Percentiles rank a stretch among this genome's conserved stretches.
phyloP scores from a whole-genome alignment of 2,113 vertebrate genomes.

The Pica pica region DNA sequence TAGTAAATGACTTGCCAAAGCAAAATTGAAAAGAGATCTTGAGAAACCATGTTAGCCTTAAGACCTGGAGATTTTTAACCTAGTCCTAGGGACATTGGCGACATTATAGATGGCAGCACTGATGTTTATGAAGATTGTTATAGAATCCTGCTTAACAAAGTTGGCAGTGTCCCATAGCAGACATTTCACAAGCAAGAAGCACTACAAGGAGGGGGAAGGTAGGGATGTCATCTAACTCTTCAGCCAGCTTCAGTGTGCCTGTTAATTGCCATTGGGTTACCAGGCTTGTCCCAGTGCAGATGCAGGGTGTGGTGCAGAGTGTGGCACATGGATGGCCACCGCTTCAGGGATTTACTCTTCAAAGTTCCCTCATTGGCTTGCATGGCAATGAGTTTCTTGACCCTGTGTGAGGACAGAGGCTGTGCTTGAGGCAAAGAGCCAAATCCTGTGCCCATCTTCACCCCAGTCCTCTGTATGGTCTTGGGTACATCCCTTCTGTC shows the following conservation, averaged over 20 bases:
- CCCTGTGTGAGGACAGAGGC: background rate
- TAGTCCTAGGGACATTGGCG: background rate
- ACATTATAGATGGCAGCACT: background rate
- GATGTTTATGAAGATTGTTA: background rate
- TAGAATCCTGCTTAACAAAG: background rate
- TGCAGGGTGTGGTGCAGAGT: background rate
- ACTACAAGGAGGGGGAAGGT: background rate
- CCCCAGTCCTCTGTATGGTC: accelerated
- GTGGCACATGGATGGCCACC: background rate
- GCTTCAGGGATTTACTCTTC: background rate
- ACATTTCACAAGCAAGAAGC: background rate
- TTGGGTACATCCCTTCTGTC: background rate
- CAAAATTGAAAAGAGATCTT: background rate
- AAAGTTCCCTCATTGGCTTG: background rate
- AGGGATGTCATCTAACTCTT: background rate
- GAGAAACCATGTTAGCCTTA: background rate
- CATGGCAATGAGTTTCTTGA: background rate
- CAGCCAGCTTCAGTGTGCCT: background rate
- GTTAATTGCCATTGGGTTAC: background rate
- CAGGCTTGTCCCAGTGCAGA: background rate
- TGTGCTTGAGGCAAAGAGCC: background rate
- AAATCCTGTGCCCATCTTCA: background rate
- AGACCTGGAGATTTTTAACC: background rate
- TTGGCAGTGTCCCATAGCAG: background rate
- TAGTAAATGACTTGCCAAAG: background rate